Conservation (phyloP, 2,797 vertebrate species). For the Ptychadena robeensis region DNA sequence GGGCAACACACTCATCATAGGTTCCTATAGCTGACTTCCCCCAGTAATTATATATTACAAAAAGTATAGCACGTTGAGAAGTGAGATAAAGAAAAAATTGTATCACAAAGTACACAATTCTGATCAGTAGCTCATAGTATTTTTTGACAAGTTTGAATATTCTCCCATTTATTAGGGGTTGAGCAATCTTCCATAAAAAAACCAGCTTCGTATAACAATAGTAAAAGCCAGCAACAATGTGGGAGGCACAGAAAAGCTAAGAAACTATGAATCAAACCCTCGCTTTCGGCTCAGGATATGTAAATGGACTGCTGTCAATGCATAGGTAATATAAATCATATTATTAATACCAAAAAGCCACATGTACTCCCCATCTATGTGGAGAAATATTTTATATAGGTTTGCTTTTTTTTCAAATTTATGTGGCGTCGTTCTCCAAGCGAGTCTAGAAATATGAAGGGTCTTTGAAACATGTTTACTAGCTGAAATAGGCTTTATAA, state of each 20-base stretch:
- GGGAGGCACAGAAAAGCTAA: background rate
- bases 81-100: too few relatives aligned
- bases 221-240: background rate
- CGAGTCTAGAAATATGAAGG: background rate
- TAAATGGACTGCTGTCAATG: constrained; percentile 10
- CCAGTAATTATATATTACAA: too few relatives aligned
- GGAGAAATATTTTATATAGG: background rate
- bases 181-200: background rate
- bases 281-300: background rate
- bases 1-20: too few relatives aligned
- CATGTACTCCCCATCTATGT: background rate
- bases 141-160: background rate
- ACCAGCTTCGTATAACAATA: background rate
- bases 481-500: too few relatives aligned
- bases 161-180: background rate
- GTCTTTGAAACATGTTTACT: too few relatives aligned
- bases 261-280: constrained; percentile 2
- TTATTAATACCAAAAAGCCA: constrained; percentile 6
- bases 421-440: background rate
- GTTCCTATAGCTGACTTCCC: too few relatives aligned
- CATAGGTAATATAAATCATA: background rate
- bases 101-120: too few relatives aligned
- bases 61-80: too few relatives aligned
- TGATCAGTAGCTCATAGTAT: too few relatives aligned
- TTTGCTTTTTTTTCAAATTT: background rate